Base-by-base conservation (phyloP, 2,888 invertebrate genomes). In the Syrphus vitripennis region DNA sequence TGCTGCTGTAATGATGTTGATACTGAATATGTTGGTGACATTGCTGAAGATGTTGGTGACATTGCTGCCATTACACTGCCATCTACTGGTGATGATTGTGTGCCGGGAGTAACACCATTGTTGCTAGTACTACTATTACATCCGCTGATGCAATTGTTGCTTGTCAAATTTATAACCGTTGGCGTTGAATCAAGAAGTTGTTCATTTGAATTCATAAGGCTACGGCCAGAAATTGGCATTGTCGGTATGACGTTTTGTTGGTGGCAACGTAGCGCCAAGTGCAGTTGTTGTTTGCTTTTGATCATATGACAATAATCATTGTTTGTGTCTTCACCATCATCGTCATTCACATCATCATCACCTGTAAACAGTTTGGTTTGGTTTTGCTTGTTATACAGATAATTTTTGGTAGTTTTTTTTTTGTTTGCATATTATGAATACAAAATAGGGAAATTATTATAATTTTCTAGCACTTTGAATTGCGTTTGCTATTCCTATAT, bases 281-380 rank as follows among this genome's bases (percentile, higher is more conserved):
- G 90, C 59, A 90, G 88, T 88, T 91, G 90, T 88, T 91, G 90
- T 88, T 91, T 90, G 89, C 89, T 90, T 88, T 91, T 92, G 86
- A 83, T 77, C 37, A 90, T 91, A 69, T 91, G 90, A 87, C 91
- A 92, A 81, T 90, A 90, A 78, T 90, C 87, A 61, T 74, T 87
- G 16, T 82, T 87, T 65, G 65, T 75, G 70, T 89, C 88, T 16
- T 87, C 88, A 72, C 89, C 89, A 72, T 88, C 83, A 61, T 89
- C 89, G 78, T 89, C 89, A 88, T 89, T 87, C 59, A 76, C 83
- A 83, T 86, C 88, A 75, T 90, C 88, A 75, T 90, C 91, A 91
- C 91, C 91, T 91, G 91, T 90, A 91, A 91, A 90, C 91, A 91
- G 91, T 91, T 89, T 78, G 82, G 83, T 87, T 87, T 78, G 82